Conservation (phyloP, 1,140 invertebrate genomes). For the Bombus polaris region DNA sequence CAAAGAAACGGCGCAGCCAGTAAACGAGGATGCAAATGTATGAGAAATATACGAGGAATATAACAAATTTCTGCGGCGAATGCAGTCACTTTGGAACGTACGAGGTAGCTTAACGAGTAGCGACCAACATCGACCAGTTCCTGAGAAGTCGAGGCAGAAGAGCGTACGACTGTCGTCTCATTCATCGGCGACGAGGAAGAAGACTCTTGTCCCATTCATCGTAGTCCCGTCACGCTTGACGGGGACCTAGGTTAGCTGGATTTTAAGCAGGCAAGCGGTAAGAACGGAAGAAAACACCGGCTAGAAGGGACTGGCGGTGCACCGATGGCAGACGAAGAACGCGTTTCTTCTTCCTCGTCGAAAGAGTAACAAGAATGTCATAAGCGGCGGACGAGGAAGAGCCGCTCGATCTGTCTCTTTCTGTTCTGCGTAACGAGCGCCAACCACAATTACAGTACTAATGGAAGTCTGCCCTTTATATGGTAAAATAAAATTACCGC, state of each 20-base stretch:
- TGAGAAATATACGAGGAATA: too few relatives aligned
- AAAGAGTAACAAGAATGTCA: constrained; percentile 51
- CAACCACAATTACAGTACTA: constrained; percentile 32
- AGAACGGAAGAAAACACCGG: constrained; percentile 27
- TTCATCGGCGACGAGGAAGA: constrained; percentile 47
- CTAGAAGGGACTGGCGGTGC: neutral
- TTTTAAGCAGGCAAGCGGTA: constrained; percentile 45
- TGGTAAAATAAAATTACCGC: constrained; percentile 40
- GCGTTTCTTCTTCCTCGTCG: constrained; percentile 42
- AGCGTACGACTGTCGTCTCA: constrained; percentile 37
- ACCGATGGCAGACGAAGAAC: constrained; percentile 49
- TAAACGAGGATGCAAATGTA: too few relatives aligned
- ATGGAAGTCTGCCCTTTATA: constrained; percentile 34
- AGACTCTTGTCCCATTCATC: constrained; percentile 51
- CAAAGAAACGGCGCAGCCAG: too few relatives aligned
- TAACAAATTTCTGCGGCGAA: too few relatives aligned
- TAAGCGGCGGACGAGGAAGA: constrained; percentile 23
- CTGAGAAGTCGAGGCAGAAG: constrained; percentile 9
- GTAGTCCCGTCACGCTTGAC: constrained; percentile 57
- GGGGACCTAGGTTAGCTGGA: constrained; percentile 48
- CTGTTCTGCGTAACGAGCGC: constrained; percentile 29
- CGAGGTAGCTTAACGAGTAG: neutral
- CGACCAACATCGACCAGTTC: constrained; percentile 14
- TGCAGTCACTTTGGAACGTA: too few relatives aligned
- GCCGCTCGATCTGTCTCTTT: neutral